Evolutionary conservation across 2,888 invertebrate species (phyloP).

Genomic region (Lysandra bellargus): DNA sequence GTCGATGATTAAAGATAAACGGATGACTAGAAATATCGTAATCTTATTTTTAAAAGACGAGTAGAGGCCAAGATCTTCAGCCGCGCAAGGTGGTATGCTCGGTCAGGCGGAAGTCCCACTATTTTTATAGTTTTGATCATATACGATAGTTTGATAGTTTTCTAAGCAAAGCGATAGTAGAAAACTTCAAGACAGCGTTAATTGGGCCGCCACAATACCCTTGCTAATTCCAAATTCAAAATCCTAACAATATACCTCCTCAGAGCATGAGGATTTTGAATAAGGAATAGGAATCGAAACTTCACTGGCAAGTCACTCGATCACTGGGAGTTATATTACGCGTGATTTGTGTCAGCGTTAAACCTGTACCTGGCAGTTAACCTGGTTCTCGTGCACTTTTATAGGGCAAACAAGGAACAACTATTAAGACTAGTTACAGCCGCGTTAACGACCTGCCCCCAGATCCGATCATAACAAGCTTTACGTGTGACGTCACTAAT

Average conservation of each 20-base stretch:
- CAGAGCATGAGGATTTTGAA: neutral
- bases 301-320: neutral
- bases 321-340: neutral
- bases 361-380: constrained; percentile 22
- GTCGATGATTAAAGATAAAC: neutral
- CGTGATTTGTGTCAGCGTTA: constrained; percentile 15
- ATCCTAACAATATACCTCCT: neutral
- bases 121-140: too few species aligned
- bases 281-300: neutral
- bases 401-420: constrained; percentile 30
- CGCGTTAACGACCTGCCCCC: constrained; percentile 21
- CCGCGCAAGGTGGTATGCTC: too few species aligned
- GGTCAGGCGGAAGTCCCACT: too few species aligned
- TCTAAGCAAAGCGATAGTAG: too few species aligned
- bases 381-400: constrained; percentile 28
- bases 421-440: constrained; percentile 27
- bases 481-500: constrained; percentile 28
- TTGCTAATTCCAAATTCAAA: neutral
- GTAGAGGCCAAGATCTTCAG: too few species aligned
- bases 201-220: neutral
- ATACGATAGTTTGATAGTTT: too few species aligned
- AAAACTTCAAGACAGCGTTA: neutral
- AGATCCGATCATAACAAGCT: constrained; percentile 28
- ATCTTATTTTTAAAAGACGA: neutral
- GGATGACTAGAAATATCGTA: neutral